These are phyloP conservation scores for Pampusana beccarii DNA, from an alignment of 2,113 vertebrate genomes.

Conservation along the genomic window DNA sequence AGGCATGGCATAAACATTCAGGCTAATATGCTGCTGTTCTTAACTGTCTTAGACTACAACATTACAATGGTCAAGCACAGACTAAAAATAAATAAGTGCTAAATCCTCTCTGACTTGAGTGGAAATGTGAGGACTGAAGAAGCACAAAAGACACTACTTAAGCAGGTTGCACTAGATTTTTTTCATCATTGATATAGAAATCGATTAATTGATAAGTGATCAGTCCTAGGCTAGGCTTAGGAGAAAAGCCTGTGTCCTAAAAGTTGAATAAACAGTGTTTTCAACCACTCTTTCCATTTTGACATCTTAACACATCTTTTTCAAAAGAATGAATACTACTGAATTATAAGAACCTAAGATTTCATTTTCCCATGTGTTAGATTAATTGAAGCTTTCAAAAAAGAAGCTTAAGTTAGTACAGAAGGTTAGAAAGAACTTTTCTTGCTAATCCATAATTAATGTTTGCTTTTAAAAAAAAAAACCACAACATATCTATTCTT, in stretches of 20 bases:
- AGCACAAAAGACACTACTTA: not conserved
- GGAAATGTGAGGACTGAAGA: not conserved
- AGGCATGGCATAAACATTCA: not conserved
- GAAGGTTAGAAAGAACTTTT: not conserved
- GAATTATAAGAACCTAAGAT: not conserved
- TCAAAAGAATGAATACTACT: not conserved
- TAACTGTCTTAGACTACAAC: not conserved
- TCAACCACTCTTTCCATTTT: not conserved
- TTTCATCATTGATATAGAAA: not conserved
- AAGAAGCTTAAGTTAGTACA: not conserved
- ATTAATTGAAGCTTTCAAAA: not conserved
- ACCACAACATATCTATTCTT: not conserved
- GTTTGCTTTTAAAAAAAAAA: not conserved
- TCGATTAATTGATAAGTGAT: rapidly evolving
- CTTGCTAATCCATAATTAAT: not conserved
- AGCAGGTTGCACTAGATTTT: not conserved
- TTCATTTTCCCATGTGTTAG: not conserved
- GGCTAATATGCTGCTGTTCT: not conserved
- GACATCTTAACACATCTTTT: not conserved
- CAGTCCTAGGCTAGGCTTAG: not conserved
- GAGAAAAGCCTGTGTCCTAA: not conserved
- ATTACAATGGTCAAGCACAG: not conserved
- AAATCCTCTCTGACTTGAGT: not conserved
- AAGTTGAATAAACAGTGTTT: not conserved
- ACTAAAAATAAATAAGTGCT: not conserved